A percentile compares a stretch with the other conserved stretches of the same genome.
Evolutionary conservation across 2,113 vertebrate species (phyloP).

Genomic region (Amphilophus citrinellus): DNA sequence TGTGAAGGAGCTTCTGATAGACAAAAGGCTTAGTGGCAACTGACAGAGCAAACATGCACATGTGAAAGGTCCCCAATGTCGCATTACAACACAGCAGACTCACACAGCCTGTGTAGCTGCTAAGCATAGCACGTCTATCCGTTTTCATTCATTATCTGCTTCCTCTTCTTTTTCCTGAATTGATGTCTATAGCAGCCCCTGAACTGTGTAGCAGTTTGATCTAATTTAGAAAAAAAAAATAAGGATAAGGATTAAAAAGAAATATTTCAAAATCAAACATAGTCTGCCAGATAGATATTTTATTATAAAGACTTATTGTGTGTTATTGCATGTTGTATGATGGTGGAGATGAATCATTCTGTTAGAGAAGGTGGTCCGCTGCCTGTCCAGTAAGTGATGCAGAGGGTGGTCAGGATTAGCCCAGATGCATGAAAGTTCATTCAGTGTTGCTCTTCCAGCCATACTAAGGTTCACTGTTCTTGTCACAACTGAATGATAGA

Average conservation of each 20-base stretch:
- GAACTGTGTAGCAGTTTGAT: neutral
- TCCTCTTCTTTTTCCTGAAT: neutral
- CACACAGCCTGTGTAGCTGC: neutral
- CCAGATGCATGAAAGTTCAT: neutral
- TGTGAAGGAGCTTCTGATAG: neutral
- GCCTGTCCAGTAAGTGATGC: neutral
- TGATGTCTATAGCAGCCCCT: neutral
- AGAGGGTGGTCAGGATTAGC: neutral
- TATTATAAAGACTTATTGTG: neutral
- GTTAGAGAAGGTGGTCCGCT: no score
- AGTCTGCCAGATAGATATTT: neutral
- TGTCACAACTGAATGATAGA: neutral
- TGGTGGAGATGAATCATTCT: neutral
- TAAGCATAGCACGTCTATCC: neutral
- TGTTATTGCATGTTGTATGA: no score
- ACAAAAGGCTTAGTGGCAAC: neutral
- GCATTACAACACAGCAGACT: neutral
- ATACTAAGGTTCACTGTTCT: neutral
- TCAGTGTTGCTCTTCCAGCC: neutral
- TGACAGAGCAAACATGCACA: neutral
- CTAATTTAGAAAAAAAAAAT: neutral
- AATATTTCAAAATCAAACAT: neutral
- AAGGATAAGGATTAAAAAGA: neutral
- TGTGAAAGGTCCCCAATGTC: neutral
- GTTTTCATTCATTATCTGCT: neutral